These are phyloP conservation scores for Caenorhabditis macrosperma DNA, from an alignment of 2,888 invertebrate species.

Conservation along the genomic window DNA sequence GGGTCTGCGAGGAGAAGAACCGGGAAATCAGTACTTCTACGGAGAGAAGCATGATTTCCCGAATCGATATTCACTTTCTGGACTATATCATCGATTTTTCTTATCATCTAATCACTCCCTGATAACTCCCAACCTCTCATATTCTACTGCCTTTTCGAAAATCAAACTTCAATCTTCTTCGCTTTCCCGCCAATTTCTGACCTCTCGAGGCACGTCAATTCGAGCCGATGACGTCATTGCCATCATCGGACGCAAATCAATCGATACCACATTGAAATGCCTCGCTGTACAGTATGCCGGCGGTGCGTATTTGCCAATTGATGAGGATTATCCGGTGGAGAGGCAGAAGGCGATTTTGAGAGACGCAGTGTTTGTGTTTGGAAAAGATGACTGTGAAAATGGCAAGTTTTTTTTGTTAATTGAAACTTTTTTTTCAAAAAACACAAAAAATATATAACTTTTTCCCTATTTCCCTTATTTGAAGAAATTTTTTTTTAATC, in stretches of 20 bases:
- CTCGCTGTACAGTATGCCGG: conserved; percentile 38
- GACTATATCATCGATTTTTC: conserved; percentile 10
- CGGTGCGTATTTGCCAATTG: conserved; percentile 45
- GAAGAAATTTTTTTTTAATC: no score
- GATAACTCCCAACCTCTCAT: background rate
- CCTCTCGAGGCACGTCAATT: conserved; percentile 40
- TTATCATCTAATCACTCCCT: background rate
- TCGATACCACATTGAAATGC: conserved; percentile 36
- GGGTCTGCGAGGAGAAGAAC: background rate
- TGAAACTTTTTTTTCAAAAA: no score
- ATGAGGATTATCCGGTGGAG: conserved; percentile 34
- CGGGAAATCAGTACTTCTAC: background rate
- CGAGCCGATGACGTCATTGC: conserved; percentile 67
- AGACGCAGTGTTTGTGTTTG: conserved; percentile 10
- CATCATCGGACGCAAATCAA: conserved; percentile 54
- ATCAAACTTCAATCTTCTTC: conserved; percentile 8
- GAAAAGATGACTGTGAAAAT: background rate
- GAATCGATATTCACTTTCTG: background rate
- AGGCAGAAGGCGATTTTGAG: conserved; percentile 24
- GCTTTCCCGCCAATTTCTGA: conserved; percentile 12
- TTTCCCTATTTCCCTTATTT: no score
- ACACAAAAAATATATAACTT: no score
- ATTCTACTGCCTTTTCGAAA: background rate
- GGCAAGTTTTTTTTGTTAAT: no score
- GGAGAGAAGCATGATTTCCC: conserved; percentile 33